Evolutionary conservation across 2,113 vertebrate species (phyloP).

Genomic region (Sinocyclocheilus anophthalmus): DNA sequence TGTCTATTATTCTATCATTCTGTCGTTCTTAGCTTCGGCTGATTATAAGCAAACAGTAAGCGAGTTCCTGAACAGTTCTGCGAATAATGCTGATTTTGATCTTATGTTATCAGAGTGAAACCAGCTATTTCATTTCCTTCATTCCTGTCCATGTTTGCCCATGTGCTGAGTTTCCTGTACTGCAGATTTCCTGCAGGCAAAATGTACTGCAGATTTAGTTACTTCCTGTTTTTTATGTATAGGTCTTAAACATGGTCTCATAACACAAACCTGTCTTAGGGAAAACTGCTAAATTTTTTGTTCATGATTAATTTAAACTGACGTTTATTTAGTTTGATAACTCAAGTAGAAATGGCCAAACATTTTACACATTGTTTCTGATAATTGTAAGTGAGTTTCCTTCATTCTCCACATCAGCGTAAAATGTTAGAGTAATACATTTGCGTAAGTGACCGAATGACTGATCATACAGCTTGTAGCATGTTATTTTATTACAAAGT

Average conservation of each 20-base stretch:
- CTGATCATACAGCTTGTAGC: not conserved
- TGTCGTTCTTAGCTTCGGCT: not conserved
- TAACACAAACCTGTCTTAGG: not conserved
- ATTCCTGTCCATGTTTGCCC: not conserved
- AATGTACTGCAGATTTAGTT: not conserved
- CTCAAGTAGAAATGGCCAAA: not conserved
- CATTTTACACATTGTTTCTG: not conserved
- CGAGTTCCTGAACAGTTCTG: not conserved
- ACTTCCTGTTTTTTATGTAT: not conserved
- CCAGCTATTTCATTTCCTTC: not conserved
- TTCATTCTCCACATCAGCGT: not conserved
- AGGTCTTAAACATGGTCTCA: not conserved
- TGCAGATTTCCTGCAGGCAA: no score
- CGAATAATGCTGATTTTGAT: not conserved
- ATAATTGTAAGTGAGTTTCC: not conserved
- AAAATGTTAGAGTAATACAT: not conserved
- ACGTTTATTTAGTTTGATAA: not conserved
- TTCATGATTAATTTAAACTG: not conserved
- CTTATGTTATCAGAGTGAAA: not conserved
- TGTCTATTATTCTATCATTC: not conserved
- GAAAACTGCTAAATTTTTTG: not conserved
- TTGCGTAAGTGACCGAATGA: not conserved
- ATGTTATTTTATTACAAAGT: no score
- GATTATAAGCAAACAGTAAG: not conserved
- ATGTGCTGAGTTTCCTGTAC: no score